Evolutionary conservation across 2,888 invertebrate species (phyloP).

Genomic region (Pherbina coryleti): DNA sequence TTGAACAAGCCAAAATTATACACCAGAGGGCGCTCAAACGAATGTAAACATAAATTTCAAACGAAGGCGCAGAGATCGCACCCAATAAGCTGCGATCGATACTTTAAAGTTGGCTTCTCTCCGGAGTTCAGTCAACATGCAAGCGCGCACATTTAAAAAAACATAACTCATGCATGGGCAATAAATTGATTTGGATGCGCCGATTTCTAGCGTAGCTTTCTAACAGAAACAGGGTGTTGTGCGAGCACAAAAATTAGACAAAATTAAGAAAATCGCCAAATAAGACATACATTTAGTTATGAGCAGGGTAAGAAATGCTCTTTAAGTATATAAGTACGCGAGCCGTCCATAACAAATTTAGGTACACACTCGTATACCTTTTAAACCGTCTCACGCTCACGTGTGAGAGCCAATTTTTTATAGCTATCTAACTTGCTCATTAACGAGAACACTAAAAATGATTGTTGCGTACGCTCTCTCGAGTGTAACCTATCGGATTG

Average conservation of each 20-base stretch:
- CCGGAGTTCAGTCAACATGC: not conserved
- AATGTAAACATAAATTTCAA: conserved; percentile 51
- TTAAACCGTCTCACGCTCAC: too few species aligned
- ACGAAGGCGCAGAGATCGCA: conserved; percentile 28
- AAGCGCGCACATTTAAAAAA: conserved; percentile 46
- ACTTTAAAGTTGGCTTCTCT: not conserved
- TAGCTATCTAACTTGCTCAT: too few species aligned
- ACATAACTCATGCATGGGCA: conserved; percentile 45
- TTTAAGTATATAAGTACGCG: too few species aligned
- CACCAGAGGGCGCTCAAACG: conserved; percentile 59
- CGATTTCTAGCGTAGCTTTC: not conserved
- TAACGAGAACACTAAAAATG: too few species aligned
- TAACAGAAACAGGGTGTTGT: not conserved
- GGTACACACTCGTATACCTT: too few species aligned
- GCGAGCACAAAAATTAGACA: not conserved
- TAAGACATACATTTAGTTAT: too few species aligned
- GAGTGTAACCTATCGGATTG: too few species aligned
- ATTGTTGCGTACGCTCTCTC: too few species aligned
- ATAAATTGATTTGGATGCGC: conserved; percentile 43
- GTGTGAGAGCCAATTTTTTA: too few species aligned
- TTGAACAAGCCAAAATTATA: conserved; percentile 62
- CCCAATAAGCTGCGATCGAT: conserved; percentile 27
- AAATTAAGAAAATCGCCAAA: not conserved
- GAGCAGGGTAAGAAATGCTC: too few species aligned
- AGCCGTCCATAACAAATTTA: too few species aligned